These are phyloP conservation scores for Chorisops tibialis DNA, from an alignment of 2,888 invertebrate species.

Conservation along the genomic window DNA sequence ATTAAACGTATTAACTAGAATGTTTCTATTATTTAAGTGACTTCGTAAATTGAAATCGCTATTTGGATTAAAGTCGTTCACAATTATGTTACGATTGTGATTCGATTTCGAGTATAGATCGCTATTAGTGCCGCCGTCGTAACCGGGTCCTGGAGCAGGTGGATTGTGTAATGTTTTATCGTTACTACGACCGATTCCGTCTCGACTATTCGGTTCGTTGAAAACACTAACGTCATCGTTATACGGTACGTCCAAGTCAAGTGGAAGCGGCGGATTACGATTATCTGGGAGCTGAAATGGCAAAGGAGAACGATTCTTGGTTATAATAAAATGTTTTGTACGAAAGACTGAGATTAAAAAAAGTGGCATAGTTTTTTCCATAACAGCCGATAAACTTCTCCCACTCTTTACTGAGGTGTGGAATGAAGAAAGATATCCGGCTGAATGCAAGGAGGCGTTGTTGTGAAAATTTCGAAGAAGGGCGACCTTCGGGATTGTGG, in stretches of 20 bases:
- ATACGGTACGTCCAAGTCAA: conserved; percentile 64
- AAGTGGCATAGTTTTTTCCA: too few relatives aligned
- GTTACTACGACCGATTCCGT: conserved; percentile 26
- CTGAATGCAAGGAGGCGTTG: too few relatives aligned
- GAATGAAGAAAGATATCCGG: too few relatives aligned
- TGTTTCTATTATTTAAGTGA: conserved; percentile 31
- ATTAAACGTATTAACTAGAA: conserved; percentile 32
- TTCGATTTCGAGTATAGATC: conserved; percentile 36
- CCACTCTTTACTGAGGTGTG: too few relatives aligned
- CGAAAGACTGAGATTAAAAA: too few relatives aligned
- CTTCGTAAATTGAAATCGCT: conserved; percentile 35
- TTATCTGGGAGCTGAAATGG: conserved; percentile 40
- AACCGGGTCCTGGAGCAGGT: conserved; percentile 21
- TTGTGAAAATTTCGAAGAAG: too few relatives aligned
- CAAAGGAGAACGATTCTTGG: too few relatives aligned
- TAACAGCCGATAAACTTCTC: too few relatives aligned
- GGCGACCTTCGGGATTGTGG: too few relatives aligned
- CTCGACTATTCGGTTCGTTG: conserved; percentile 43
- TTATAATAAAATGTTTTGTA: too few relatives aligned
- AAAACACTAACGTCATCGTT: conserved; percentile 61
- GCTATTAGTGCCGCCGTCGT: conserved; percentile 20
- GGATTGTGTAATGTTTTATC: conserved; percentile 5
- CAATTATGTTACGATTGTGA: conserved; percentile 51
- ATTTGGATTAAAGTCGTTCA: conserved; percentile 50
- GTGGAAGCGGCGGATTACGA: conserved; percentile 62